phyloP scores from a whole-genome alignment of 2,113 vertebrate genomes.

The Orientallactaga bullata region DNA sequence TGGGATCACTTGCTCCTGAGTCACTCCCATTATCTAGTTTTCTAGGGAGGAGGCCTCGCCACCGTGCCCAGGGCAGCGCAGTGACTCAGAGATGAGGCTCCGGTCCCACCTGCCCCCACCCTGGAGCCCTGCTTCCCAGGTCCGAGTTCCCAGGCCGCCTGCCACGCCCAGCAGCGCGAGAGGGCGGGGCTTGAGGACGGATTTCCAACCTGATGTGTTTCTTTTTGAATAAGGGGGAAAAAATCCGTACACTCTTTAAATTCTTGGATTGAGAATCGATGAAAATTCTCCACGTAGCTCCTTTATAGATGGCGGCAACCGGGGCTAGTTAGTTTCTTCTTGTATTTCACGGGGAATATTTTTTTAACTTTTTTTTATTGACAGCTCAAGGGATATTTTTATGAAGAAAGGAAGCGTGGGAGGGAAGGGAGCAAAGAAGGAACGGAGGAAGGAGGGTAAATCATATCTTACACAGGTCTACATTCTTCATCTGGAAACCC shows the following conservation, averaged over 20 bases:
- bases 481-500: background rate
- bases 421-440: background rate
- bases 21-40: conserved; percentile 75
- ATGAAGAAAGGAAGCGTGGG: background rate
- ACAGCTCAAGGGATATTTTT: background rate
- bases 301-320: background rate
- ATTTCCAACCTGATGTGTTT: background rate
- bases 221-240: conserved; percentile 33
- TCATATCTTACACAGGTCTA: background rate
- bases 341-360: too few species aligned
- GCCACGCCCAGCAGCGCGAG: background rate
- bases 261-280: background rate
- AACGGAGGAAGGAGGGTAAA: background rate
- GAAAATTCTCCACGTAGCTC: background rate
- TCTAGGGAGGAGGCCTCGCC: conserved; percentile 66
- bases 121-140: conserved; percentile 35
- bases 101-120: background rate
- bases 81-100: conserved; percentile 75
- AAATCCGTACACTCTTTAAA: background rate
- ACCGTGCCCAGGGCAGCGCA: background rate
- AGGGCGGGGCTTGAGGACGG: background rate
- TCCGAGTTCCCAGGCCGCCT: conserved; percentile 34
- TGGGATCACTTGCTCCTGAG: conserved; percentile 28
- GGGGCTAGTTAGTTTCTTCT: background rate
- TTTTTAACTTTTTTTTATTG: too few species aligned